phyloP scores from a whole-genome alignment of 2,888 invertebrate genomes.

The Elaeidobius kamerunicus region DNA sequence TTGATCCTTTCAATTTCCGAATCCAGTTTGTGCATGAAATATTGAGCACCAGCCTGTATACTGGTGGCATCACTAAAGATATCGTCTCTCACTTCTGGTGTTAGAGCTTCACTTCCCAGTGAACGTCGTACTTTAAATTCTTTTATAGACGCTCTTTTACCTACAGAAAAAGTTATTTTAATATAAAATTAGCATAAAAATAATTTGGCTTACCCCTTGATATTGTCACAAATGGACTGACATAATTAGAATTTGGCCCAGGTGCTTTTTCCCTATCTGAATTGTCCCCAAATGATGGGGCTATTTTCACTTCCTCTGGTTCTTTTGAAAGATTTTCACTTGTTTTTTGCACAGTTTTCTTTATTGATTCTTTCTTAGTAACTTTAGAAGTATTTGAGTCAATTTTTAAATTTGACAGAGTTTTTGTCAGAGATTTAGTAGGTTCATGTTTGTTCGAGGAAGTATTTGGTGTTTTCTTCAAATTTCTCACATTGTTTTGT shows the following conservation, averaged over 20 bases:
- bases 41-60: constrained; percentile 45
- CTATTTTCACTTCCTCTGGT: no score
- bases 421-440: no score
- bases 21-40: constrained; percentile 50
- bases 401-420: not conserved
- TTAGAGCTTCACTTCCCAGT: not conserved
- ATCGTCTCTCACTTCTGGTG: constrained; percentile 4
- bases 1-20: constrained; percentile 56
- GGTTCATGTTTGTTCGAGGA: no score
- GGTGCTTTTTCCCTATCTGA: not conserved
- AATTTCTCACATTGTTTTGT: not conserved
- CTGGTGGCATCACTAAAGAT: constrained; percentile 36
- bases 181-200: not conserved
- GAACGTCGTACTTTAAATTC: constrained; percentile 49
- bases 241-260: not conserved
- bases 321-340: no score
- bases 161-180: constrained; percentile 51
- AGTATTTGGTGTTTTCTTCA: not conserved
- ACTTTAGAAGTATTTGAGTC: not conserved
- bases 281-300: no score
- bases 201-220: constrained; percentile 10
- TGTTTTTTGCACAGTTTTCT: not conserved
- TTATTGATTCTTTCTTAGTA: not conserved
- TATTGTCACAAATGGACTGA: constrained; percentile 26
- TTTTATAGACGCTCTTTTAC: constrained; percentile 57